These are phyloP conservation scores for Stichodactyla helianthus DNA, from an alignment of 64 coral and sea anemone species.

Conservation along the genomic window DNA sequence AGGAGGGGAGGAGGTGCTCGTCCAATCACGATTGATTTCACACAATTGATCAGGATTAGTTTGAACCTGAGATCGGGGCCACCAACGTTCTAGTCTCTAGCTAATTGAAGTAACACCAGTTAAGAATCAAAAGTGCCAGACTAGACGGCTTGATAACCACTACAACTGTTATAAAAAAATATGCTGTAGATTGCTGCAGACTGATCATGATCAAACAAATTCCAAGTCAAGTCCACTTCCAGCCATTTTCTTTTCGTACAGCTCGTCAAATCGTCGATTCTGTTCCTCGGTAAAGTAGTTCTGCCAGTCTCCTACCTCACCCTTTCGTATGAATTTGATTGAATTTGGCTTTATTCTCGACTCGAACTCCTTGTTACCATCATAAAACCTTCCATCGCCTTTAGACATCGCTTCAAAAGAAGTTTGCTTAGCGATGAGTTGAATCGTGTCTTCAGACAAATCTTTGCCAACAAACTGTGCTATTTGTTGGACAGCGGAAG, in stretches of 20 bases:
- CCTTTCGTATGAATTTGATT: conserved; percentile 28
- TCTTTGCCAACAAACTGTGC: conserved; percentile 38
- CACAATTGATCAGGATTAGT: too few species aligned
- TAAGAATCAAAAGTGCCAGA: too few species aligned
- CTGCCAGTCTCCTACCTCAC: conserved; percentile 43
- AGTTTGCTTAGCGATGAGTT: conserved; percentile 22
- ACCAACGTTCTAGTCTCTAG: too few species aligned
- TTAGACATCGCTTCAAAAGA: conserved; percentile 39
- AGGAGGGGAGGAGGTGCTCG: too few species aligned
- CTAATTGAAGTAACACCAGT: too few species aligned
- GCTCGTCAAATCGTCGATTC: conserved; percentile 25
- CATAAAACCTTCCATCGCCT: conserved; percentile 10
- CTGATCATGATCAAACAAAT: not conserved
- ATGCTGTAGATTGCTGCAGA: too few species aligned
- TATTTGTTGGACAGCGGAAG: conserved; percentile 8
- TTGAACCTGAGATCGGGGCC: too few species aligned
- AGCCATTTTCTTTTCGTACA: conserved; percentile 30
- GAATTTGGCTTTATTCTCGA: not conserved
- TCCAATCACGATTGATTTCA: too few species aligned
- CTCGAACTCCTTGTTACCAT: not conserved
- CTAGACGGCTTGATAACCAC: too few species aligned
- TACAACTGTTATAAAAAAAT: too few species aligned
- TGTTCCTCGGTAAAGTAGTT: conserved; percentile 41
- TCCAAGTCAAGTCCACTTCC: not conserved
- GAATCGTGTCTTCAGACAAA: conserved; percentile 20